These are phyloP conservation scores for Momotus momota DNA, from an alignment of 2,797 vertebrate genomes.

Conservation along the genomic window DNA sequence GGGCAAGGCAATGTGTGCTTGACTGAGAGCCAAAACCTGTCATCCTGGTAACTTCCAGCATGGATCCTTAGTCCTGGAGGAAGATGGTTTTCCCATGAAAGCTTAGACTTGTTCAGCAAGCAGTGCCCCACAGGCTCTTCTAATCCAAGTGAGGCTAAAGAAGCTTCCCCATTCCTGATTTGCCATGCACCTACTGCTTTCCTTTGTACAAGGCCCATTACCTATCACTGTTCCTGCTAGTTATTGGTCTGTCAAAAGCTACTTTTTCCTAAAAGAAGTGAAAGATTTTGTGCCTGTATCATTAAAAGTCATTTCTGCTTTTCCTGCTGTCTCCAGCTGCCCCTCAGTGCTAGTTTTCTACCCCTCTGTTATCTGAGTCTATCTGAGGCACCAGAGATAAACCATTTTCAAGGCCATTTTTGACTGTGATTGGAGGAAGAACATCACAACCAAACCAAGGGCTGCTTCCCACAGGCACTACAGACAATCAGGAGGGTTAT, in stretches of 20 bases:
- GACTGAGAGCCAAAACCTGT: background rate
- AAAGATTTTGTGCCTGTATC: background rate
- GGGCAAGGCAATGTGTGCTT: rapidly evolving
- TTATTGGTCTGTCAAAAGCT: background rate
- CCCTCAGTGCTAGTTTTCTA: background rate
- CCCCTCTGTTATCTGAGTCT: background rate
- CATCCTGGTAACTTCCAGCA: background rate
- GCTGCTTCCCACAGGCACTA: background rate
- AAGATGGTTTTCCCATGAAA: background rate
- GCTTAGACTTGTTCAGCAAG: background rate
- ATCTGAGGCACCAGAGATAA: background rate
- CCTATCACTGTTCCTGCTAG: background rate
- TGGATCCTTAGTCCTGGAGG: background rate
- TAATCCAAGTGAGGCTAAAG: background rate
- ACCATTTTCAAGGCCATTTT: background rate
- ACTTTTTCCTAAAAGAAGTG: background rate
- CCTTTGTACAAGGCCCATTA: background rate
- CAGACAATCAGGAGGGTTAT: background rate
- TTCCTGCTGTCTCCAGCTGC: background rate
- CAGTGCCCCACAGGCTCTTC: too few species aligned
- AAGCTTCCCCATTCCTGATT: background rate
- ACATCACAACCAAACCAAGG: background rate
- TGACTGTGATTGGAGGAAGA: background rate
- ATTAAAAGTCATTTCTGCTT: background rate
- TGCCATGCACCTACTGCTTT: background rate